phyloP scores from a whole-genome alignment of 2,797 vertebrate species.

The Mastacembelus armatus region DNA sequence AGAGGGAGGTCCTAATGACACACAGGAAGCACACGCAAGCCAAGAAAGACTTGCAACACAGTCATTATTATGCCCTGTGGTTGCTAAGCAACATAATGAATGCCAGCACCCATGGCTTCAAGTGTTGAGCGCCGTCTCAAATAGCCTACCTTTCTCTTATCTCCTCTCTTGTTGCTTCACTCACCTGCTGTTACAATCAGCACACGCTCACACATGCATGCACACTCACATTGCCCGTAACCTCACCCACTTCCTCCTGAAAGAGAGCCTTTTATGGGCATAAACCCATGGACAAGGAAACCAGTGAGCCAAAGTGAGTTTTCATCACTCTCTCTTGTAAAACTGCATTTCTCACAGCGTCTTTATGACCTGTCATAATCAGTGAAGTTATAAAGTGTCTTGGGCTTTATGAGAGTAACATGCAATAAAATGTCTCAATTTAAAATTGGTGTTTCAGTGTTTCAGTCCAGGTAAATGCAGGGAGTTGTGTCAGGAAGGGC shows the following conservation, averaged over 20 bases:
- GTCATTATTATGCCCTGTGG: constrained; percentile 45
- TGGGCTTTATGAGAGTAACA: background rate
- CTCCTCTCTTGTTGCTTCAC: constrained; percentile 43
- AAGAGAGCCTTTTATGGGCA: constrained; percentile 74
- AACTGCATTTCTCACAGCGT: background rate
- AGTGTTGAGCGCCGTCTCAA: constrained; percentile 41
- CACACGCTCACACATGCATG: background rate
- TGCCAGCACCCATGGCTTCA: constrained; percentile 41
- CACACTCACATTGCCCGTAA: background rate
- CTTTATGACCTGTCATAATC: background rate
- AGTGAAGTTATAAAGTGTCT: background rate
- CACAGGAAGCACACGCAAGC: constrained; percentile 1
- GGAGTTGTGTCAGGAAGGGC: too few relatives aligned
- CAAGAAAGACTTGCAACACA: constrained; percentile 24
- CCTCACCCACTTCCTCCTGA: constrained; percentile 44
- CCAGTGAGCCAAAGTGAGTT: background rate
- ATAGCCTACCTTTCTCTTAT: constrained; percentile 52
- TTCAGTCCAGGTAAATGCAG: too few relatives aligned
- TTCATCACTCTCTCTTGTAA: constrained; percentile 1
- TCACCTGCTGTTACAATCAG: constrained; percentile 41
- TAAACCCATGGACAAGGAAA: constrained; percentile 37
- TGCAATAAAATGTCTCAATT: background rate
- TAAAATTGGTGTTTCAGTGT: too few relatives aligned
- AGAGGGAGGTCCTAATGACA: constrained; percentile 44
- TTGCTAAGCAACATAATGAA: constrained; percentile 56